Percentiles rank a stretch among this genome's conserved stretches.
These are phyloP conservation scores for Vespertilio murinus DNA, from an alignment of 2,797 vertebrate species.

Conservation along the genomic window DNA sequence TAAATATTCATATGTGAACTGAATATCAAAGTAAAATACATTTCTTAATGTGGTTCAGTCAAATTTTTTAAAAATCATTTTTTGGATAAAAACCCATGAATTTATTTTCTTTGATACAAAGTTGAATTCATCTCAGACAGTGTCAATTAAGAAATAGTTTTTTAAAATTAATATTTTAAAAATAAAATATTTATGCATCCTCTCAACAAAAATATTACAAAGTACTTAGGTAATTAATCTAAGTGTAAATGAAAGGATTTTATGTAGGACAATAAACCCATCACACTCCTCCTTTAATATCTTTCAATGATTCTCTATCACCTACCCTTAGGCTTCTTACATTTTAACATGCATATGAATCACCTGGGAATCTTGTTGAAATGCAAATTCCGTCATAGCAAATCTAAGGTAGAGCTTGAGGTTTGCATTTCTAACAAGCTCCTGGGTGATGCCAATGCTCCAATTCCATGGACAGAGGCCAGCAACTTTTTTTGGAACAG, in stretches of 20 bases:
- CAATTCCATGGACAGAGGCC: neutral
- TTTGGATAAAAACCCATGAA: neutral
- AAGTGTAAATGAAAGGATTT: neutral
- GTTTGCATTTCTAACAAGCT: neutral
- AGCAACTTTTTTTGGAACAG: neutral
- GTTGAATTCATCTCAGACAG: neutral
- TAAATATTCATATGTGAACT: constrained; percentile 9
- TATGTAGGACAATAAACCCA: neutral
- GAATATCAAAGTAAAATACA: neutral
- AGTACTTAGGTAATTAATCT: neutral
- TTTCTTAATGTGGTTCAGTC: neutral
- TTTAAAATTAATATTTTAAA: neutral
- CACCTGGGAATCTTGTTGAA: neutral
- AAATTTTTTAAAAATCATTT: neutral
- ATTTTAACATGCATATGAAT: neutral
- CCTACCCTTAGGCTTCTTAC: neutral
- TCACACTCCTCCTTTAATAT: neutral
- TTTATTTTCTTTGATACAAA: neutral
- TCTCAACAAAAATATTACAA: constrained; percentile 4
- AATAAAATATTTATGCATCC: neutral
- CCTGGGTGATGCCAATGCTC: neutral
- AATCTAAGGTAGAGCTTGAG: neutral
- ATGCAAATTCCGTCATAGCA: neutral
- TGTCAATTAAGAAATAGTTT: neutral
- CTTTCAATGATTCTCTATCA: neutral